phyloP scores from a whole-genome alignment of 2,113 vertebrate species.

The Ardeotis arabs region DNA sequence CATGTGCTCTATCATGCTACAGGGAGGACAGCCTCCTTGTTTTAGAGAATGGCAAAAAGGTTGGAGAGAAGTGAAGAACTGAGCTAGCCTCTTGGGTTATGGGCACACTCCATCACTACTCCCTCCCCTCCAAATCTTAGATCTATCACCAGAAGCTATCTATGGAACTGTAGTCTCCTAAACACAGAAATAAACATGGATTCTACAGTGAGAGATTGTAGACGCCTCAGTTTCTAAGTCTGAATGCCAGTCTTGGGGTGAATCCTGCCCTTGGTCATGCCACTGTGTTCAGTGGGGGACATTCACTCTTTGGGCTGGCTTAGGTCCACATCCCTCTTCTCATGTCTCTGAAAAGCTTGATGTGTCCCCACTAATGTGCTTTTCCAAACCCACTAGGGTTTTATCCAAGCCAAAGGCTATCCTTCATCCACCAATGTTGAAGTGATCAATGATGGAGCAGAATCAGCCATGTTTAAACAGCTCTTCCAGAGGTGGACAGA shows the following conservation, averaged over 20 bases:
- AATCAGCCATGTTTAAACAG: slow-evolving; percentile 91
- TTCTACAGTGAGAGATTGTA: background rate
- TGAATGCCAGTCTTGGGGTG: background rate
- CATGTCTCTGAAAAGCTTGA: background rate
- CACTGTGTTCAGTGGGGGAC: background rate
- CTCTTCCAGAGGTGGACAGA: slow-evolving; percentile 89
- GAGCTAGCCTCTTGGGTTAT: background rate
- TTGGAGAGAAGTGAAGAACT: background rate
- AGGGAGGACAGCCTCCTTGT: background rate
- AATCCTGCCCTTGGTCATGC: background rate
- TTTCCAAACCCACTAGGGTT: slow-evolving; percentile 74
- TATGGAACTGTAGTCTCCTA: background rate
- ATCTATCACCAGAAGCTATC: background rate
- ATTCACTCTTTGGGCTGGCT: background rate
- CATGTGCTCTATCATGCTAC: background rate
- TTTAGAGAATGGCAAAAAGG: background rate
- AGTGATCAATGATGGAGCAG: slow-evolving; percentile 86
- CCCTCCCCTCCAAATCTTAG: background rate
- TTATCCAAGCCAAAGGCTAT: slow-evolving; percentile 90
- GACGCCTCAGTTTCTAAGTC: background rate
- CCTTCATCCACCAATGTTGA: slow-evolving; percentile 82
- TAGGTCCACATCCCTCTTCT: background rate
- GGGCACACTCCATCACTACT: background rate
- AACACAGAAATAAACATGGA: background rate
- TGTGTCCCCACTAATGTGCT: background rate